A percentile compares a stretch with the other conserved stretches of the same genome.
Evolutionary conservation across 2,113 vertebrate species (phyloP).

Genomic region (Anguilla rostrata): DNA sequence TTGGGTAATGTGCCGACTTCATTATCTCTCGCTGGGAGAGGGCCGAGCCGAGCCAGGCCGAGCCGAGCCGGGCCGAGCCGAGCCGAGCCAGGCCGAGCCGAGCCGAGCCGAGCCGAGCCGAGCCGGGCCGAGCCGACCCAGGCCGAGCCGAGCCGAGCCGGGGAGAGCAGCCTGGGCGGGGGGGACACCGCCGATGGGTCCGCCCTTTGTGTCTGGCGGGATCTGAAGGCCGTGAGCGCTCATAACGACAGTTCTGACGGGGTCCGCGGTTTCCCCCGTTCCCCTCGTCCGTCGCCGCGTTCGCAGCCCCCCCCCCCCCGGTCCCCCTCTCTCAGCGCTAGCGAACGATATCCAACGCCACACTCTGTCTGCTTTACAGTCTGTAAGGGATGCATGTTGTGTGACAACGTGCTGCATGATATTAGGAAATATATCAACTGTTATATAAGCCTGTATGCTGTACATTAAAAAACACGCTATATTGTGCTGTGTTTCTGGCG

Average conservation of each 20-base stretch:
- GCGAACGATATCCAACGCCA: slow-evolving; percentile 59
- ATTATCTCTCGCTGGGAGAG: slow-evolving; percentile 40
- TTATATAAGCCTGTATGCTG: neutral
- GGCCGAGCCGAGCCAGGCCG: slow-evolving; percentile 20
- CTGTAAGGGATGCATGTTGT: neutral
- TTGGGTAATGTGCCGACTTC: slow-evolving; percentile 51
- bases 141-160: too few relatives aligned
- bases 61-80: too few relatives aligned
- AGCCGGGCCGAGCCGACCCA: too few relatives aligned
- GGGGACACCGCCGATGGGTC: slow-evolving; percentile 39
- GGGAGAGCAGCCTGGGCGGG: neutral
- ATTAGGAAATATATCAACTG: neutral
- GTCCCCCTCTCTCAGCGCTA: slow-evolving; percentile 41
- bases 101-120: too few relatives aligned
- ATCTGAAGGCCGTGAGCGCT: slow-evolving; percentile 54
- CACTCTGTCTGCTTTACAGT: neutral
- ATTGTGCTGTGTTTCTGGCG: neutral
- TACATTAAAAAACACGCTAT: neutral
- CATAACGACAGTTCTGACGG: slow-evolving; percentile 56
- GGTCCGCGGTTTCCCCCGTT: slow-evolving; percentile 51
- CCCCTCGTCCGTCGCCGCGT: slow-evolving; percentile 63
- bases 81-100: too few relatives aligned
- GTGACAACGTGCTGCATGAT: neutral
- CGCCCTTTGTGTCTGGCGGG: slow-evolving; percentile 43
- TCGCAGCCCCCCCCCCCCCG: slow-evolving; percentile 55